A percentile compares a stretch with the other conserved stretches of the same genome.
phyloP scores from a whole-genome alignment of 1,140 invertebrate genomes.

The Hyposmocoma kahamanoa region DNA sequence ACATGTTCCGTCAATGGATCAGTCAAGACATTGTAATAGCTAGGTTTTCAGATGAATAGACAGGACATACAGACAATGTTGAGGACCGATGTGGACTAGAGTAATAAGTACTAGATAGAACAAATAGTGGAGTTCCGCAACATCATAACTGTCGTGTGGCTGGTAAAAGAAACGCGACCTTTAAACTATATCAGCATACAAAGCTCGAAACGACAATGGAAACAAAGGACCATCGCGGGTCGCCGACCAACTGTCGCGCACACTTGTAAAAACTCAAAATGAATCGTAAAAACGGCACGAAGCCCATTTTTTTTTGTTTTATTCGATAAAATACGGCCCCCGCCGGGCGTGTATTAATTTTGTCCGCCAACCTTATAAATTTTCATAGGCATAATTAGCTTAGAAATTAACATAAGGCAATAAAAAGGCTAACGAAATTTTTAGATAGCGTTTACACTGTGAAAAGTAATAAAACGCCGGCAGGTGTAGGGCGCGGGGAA shows the following conservation, averaged over 20 bases:
- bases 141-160: slow-evolving; percentile 16
- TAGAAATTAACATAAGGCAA: slow-evolving; percentile 71
- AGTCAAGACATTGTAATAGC: too few relatives aligned
- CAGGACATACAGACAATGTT: too few relatives aligned
- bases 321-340: slow-evolving; percentile 55
- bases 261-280: slow-evolving; percentile 39
- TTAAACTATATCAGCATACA: slow-evolving; percentile 46
- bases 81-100: too few relatives aligned
- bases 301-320: slow-evolving; percentile 43
- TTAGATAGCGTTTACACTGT: slow-evolving; percentile 57
- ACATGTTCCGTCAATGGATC: too few relatives aligned
- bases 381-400: slow-evolving; percentile 72
- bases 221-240: slow-evolving; percentile 54
- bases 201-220: slow-evolving; percentile 30
- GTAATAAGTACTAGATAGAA: too few relatives aligned
- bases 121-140: slow-evolving; percentile 11
- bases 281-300: slow-evolving; percentile 50
- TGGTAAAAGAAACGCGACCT: slow-evolving; percentile 31
- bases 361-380: slow-evolving; percentile 61
- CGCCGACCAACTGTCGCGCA: slow-evolving; percentile 52
- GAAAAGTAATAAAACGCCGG: slow-evolving; percentile 55
- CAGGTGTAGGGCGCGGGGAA: slow-evolving; percentile 36
- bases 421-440: slow-evolving; percentile 69
- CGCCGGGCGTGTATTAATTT: slow-evolving; percentile 60
- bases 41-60: too few relatives aligned